phyloP scores from a whole-genome alignment of 2,113 vertebrate species.

The Alligator sinensis region DNA sequence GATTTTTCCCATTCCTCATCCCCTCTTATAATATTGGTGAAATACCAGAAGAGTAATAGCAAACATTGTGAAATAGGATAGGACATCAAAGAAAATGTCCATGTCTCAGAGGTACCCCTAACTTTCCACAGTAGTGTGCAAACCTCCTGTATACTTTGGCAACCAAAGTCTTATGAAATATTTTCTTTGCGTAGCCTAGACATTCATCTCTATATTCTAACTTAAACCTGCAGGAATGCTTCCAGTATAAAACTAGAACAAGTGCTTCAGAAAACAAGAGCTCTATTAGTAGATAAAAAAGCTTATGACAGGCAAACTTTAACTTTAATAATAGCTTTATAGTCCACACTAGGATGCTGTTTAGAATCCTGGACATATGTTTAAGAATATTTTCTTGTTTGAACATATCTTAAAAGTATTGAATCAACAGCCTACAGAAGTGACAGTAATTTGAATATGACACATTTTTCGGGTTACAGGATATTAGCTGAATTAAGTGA shows the following conservation, averaged over 20 bases:
- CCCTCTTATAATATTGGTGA: slow-evolving; percentile 18
- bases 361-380: background rate
- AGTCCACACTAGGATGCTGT: background rate
- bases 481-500: background rate
- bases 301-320: background rate
- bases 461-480: background rate
- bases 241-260: background rate
- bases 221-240: slow-evolving; percentile 20
- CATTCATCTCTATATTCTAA: slow-evolving; percentile 24
- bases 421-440: background rate
- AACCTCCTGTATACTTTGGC: slow-evolving; percentile 44
- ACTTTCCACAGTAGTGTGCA: background rate
- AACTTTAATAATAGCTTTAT: background rate
- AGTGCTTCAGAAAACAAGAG: background rate
- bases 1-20: background rate
- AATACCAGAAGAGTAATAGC: slow-evolving; percentile 22
- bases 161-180: slow-evolving; percentile 16
- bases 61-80: slow-evolving; percentile 45
- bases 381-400: background rate
- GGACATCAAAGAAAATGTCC: slow-evolving; percentile 27
- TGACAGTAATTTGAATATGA: background rate
- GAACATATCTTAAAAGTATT: background rate
- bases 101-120: slow-evolving; percentile 28
- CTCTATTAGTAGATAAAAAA: background rate
- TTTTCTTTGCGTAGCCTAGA: slow-evolving; percentile 41